Conservation (phyloP, 2,888 invertebrate species). For the Salticus scenicus region DNA sequence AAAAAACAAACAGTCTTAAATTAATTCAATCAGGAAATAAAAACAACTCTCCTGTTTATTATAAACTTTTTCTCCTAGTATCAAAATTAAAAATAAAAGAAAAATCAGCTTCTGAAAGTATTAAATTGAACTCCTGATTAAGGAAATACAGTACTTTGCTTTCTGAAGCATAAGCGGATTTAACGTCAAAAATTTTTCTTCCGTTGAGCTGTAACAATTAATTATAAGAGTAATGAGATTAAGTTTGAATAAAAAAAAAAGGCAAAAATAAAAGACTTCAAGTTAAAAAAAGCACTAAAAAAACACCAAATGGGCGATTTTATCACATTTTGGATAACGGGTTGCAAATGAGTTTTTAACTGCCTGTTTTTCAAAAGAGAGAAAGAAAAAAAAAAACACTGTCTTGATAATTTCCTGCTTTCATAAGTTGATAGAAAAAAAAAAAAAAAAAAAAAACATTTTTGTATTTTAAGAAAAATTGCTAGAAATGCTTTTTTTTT, state of each 20-base stretch:
- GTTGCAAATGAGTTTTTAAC: slow-evolving; percentile 5
- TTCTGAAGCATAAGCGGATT: slow-evolving; percentile 4
- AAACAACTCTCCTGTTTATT: too few relatives aligned
- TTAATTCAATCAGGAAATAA: neutral
- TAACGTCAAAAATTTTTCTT: neutral
- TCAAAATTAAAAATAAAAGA: neutral
- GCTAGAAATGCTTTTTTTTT: too few relatives aligned
- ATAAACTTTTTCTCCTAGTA: too few relatives aligned
- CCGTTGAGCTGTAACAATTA: slow-evolving; percentile 20
- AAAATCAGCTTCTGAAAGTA: neutral
- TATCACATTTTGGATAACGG: slow-evolving; percentile 10
- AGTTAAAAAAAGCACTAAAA: too few relatives aligned
- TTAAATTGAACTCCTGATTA: slow-evolving; percentile 10
- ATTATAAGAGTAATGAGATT: slow-evolving; percentile 19
- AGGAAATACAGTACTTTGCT: slow-evolving; percentile 6
- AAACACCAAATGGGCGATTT: neutral
- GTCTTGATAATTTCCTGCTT: neutral
- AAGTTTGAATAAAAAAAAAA: neutral
- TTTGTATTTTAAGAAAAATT: neutral
- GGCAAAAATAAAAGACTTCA: too few relatives aligned
- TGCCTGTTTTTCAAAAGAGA: neutral
- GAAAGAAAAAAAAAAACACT: neutral
- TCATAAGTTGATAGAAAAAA: slow-evolving; percentile 10
- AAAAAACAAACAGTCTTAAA: too few relatives aligned
- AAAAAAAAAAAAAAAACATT: slow-evolving; percentile 2